Conservation (phyloP, 2,888 invertebrate genomes). For the Erpobdella octoculata region DNA sequence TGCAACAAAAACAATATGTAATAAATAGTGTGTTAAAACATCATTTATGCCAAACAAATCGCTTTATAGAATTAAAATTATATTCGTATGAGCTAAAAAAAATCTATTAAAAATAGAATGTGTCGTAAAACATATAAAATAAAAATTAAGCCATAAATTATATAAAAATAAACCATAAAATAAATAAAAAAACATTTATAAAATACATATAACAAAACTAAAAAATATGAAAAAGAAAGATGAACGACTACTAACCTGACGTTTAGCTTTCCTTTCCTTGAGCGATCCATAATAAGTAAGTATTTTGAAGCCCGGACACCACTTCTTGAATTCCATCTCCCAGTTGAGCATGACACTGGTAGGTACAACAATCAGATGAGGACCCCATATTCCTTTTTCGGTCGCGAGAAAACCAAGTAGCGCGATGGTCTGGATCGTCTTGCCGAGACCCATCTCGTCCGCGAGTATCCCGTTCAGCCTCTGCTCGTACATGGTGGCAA, state of each 20-base stretch:
- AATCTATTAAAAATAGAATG: background rate
- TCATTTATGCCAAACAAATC: too few relatives aligned
- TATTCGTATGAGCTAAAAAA: too few relatives aligned
- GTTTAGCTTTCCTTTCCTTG: conserved; percentile 69
- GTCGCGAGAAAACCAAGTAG: conserved; percentile 58
- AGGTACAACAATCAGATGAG: conserved; percentile 95
- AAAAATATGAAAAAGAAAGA: background rate
- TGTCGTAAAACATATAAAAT: conserved; percentile 8
- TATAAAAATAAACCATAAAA: background rate
- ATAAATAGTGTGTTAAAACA: too few relatives aligned
- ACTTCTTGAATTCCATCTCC: conserved; percentile 99
- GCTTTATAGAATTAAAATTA: too few relatives aligned
- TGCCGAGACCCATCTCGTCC: conserved; percentile 98
- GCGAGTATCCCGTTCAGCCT: conserved; percentile 94
- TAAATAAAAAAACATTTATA: background rate
- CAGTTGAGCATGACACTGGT: conserved; percentile 99
- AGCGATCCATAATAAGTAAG: conserved; percentile 93
- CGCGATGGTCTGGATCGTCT: conserved; percentile 91
- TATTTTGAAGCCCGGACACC: conserved; percentile 98
- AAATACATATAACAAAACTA: background rate
- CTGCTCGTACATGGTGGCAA: conserved; percentile 67
- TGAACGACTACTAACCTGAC: conserved; percentile 51
- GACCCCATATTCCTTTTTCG: conserved; percentile 75
- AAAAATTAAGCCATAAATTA: background rate
- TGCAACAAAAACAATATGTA: too few relatives aligned